Evolutionary conservation across 2,113 vertebrate species (phyloP).

Genomic region (Pelmatolapia mariae): DNA sequence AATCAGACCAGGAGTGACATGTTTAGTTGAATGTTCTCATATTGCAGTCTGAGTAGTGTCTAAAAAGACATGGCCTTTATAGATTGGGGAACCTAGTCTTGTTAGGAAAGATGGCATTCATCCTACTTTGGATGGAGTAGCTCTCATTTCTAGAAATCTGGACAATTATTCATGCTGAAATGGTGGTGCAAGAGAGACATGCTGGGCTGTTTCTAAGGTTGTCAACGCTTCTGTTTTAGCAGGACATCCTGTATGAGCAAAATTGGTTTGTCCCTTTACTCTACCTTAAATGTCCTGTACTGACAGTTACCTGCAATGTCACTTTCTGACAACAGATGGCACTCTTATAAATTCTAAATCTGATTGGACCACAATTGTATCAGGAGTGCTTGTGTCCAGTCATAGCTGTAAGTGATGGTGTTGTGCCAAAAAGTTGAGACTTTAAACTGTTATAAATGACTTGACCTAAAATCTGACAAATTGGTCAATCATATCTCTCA

Average conservation of each 20-base stretch:
- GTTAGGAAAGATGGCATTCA: neutral
- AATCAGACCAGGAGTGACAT: neutral
- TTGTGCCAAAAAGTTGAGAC: neutral
- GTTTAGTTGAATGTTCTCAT: neutral
- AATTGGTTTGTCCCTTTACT: neutral
- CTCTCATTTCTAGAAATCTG: neutral
- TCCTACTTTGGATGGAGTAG: neutral
- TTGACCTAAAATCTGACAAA: neutral
- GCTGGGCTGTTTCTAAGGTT: neutral
- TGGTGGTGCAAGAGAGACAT: neutral
- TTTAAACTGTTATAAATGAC: neutral
- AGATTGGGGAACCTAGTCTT: neutral
- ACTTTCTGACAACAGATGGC: neutral
- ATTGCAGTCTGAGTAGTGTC: neutral
- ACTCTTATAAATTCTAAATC: neutral
- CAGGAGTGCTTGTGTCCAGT: neutral
- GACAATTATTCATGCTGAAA: neutral
- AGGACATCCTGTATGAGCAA: neutral
- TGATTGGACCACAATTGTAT: neutral
- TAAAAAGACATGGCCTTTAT: neutral
- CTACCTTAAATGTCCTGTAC: neutral
- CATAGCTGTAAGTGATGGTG: neutral
- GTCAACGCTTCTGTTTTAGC: neutral
- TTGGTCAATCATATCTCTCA: accelerated
- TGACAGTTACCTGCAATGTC: neutral